These are phyloP conservation scores for Cairina moschata DNA, from an alignment of 2,113 vertebrate species.

Conservation along the genomic window DNA sequence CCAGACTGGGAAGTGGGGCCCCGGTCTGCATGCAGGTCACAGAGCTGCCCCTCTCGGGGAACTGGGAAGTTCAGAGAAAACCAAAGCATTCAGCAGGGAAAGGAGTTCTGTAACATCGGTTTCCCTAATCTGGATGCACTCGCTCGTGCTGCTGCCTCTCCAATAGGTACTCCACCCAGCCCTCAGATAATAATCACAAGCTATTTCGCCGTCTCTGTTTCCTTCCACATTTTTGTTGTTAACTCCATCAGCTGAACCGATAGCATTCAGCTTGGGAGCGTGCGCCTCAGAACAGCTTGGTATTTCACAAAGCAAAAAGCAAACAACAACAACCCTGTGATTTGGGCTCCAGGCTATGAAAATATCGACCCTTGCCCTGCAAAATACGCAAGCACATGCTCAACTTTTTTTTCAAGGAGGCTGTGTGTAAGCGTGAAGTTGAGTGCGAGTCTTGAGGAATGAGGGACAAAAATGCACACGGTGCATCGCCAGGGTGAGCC, in stretches of 20 bases:
- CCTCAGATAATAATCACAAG: conserved; percentile 70
- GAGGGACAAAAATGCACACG: background rate
- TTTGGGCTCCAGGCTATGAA: background rate
- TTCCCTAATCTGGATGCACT: conserved; percentile 18
- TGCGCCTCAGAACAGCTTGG: background rate
- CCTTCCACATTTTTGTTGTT: conserved; percentile 65
- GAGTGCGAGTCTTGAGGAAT: background rate
- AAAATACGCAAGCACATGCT: accelerated
- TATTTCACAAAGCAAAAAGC: background rate
- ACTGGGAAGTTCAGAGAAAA: conserved; percentile 49
- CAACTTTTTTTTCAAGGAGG: background rate
- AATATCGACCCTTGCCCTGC: background rate
- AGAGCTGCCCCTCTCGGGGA: background rate
- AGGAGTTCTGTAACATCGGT: conserved; percentile 51
- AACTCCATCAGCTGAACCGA: conserved; percentile 54
- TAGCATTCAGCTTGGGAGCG: background rate
- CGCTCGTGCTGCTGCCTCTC: conserved; percentile 57
- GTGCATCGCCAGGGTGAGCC: background rate
- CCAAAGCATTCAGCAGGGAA: background rate
- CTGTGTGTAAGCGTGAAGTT: background rate
- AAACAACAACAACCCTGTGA: background rate
- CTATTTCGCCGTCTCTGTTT: conserved; percentile 29
- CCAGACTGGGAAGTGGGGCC: background rate
- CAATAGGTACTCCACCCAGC: conserved; percentile 64
- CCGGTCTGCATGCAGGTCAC: background rate